Evolutionary conservation across 2,888 invertebrate genomes (phyloP).

Genomic region (Scaptodrosophila latifasciaeformis): DNA sequence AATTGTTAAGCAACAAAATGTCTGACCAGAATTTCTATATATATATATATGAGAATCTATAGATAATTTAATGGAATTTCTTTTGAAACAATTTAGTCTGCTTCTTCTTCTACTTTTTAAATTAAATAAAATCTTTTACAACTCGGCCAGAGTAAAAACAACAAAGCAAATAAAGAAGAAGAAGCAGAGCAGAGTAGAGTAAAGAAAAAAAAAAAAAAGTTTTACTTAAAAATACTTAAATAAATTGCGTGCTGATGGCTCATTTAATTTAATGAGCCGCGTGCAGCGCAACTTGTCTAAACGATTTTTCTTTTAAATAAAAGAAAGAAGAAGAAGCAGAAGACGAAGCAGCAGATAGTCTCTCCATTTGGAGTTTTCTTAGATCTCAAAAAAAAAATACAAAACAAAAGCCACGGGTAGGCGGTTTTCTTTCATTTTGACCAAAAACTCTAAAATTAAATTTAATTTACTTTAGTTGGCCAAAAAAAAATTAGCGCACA

Average conservation of each 20-base stretch:
- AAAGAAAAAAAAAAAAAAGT: conserved; percentile 6
- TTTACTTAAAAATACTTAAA: conserved; percentile 70
- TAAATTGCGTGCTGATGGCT: conserved; percentile 75
- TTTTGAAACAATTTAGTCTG: too few species aligned
- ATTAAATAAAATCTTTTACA: too few species aligned
- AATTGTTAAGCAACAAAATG: neutral
- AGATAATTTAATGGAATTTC: too few species aligned
- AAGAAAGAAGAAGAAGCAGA: too few species aligned
- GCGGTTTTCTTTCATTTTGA: too few species aligned
- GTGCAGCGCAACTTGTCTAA: conserved; percentile 73
- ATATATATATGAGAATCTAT: too few species aligned
- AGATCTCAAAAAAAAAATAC: neutral
- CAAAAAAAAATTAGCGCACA: conserved; percentile 47
- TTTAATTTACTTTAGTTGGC: conserved; percentile 49
- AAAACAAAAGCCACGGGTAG: too few species aligned
- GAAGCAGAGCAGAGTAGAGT: conserved; percentile 14
- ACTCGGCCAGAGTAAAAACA: neutral
- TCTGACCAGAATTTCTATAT: neutral
- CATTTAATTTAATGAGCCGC: conserved; percentile 75
- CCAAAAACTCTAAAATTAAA: conserved; percentile 27
- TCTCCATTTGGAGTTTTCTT: too few species aligned
- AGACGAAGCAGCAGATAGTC: too few species aligned
- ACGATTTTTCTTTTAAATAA: conserved; percentile 58
- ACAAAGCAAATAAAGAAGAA: neutral
- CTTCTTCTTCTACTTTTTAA: too few species aligned